Base-by-base conservation (phyloP, 2,113 vertebrate genomes). In the Pandion haliaetus region DNA sequence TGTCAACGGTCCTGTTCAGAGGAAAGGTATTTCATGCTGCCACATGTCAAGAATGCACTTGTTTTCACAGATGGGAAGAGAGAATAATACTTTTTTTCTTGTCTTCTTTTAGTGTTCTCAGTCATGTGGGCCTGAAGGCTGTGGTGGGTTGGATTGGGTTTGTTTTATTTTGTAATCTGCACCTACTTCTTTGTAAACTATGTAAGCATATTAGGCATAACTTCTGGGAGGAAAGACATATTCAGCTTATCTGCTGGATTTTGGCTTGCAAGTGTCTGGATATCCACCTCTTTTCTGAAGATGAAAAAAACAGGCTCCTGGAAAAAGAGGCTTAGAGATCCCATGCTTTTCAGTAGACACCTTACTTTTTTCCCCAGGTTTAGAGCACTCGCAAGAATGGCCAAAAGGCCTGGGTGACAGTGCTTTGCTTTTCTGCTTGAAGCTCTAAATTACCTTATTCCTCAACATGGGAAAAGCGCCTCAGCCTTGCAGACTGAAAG, bases 381-480 rank as follows among this genome's bases (percentile, higher is more conserved):
- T n/a, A 36, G 54, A 80, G 38, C 38, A 5, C 28, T 44, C 12
- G 10, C 25, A 55, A 31, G 38, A 36, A 26, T 1, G 18, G 69
- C 69, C 47, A 32, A 36, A 26, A 25, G 31, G 14, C 28, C 18
- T 8, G 28, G 21, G 11, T 12, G 71, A 70, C 42, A 24, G n/a
- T 4, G 5, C 54, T 16, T 15, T 49, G 69, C 69, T 74, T 47
- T 54, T 54, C 47, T 14, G 5, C 10, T 14, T 17, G 40, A 8
- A 40, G n/a, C 25, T 74, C 32, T 32, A 47, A 36, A 42, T 7
- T 4, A 11, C 45, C 6, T 67, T 40, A 29, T 14, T 34, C 38
- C 70, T 5, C 8, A 67, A 52, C 0, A 1, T 1, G 4, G 44
- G 49, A 21, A 59, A 54, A 59, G 31, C 2, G 19, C 71, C 67